Percentiles rank a stretch among this genome's conserved stretches.
These are phyloP conservation scores for Platycheirus rosarum DNA, from an alignment of 2,888 invertebrate genomes.

Conservation along the genomic window DNA sequence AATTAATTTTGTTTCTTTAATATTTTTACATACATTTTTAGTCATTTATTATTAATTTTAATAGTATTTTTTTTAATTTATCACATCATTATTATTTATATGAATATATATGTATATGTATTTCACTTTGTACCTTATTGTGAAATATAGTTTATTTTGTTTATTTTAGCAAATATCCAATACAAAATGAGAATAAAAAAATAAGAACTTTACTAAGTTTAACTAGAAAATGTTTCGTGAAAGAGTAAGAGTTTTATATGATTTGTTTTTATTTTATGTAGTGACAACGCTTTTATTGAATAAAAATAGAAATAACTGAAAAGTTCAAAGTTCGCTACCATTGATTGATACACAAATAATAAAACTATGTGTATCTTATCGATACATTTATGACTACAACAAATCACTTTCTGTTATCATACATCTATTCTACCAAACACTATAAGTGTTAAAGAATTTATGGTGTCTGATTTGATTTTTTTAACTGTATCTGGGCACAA, in stretches of 20 bases:
- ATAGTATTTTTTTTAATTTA: constrained; percentile 36
- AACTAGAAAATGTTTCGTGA: too few relatives aligned
- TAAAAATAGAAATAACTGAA: too few relatives aligned
- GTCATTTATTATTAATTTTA: constrained; percentile 10
- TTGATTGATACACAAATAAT: too few relatives aligned
- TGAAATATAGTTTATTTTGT: constrained; percentile 19
- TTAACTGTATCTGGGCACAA: too few relatives aligned
- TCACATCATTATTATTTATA: constrained; percentile 53
- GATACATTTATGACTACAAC: too few relatives aligned
- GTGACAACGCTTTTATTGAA: background rate
- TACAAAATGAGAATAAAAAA: constrained; percentile 34
- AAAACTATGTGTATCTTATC: too few relatives aligned
- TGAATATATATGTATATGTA: constrained; percentile 33
- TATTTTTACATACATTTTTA: constrained; percentile 39
- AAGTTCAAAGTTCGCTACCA: too few relatives aligned
- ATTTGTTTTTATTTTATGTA: background rate
- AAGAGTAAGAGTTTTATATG: too few relatives aligned
- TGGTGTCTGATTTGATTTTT: too few relatives aligned
- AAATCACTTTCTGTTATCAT: too few relatives aligned
- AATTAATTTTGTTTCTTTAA: constrained; percentile 3
- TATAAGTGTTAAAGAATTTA: too few relatives aligned
- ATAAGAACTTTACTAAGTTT: background rate
- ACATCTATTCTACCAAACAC: too few relatives aligned
- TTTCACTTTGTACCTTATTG: constrained; percentile 30
- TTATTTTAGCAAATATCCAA: constrained; percentile 2